Percentiles rank a stretch among this genome's conserved stretches.
Evolutionary conservation across 2,888 invertebrate species (phyloP).

Genomic region (Lampropteryx suffumata): DNA sequence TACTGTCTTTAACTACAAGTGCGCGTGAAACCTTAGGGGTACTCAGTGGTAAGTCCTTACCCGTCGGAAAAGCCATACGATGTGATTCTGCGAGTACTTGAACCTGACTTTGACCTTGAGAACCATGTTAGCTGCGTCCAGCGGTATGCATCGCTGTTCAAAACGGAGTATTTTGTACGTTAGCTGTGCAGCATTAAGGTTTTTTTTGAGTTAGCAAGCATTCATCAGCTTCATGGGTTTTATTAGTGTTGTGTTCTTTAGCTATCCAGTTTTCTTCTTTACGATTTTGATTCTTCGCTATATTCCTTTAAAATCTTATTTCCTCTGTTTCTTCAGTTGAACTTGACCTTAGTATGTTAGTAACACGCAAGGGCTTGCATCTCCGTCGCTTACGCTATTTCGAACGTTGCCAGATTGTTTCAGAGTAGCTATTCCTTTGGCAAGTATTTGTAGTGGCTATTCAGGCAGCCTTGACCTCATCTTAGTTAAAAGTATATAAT

Average conservation of each 20-base stretch:
- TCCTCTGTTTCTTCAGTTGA: neutral
- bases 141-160: slow-evolving; percentile 68
- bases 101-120: slow-evolving; percentile 82
- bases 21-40: too few relatives aligned
- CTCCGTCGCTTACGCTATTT: neutral
- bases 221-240: neutral
- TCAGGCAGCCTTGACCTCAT: neutral
- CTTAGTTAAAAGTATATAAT: neutral
- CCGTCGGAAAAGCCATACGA: slow-evolving; percentile 83
- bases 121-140: slow-evolving; percentile 79
- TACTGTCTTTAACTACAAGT: too few relatives aligned
- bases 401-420: neutral
- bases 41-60: too few relatives aligned
- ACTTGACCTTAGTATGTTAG: slow-evolving; percentile 10
- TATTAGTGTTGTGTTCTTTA: neutral
- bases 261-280: neutral
- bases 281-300: neutral
- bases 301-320: neutral
- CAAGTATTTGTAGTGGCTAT: slow-evolving; percentile 8
- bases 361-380: neutral
- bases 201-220: slow-evolving; percentile 6
- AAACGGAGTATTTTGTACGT: slow-evolving; percentile 57
- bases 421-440: slow-evolving; percentile 1
- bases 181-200: slow-evolving; percentile 12
- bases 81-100: slow-evolving; percentile 82